phyloP scores from a whole-genome alignment of 2,113 vertebrate genomes.

The Herpetotheres cachinnans region DNA sequence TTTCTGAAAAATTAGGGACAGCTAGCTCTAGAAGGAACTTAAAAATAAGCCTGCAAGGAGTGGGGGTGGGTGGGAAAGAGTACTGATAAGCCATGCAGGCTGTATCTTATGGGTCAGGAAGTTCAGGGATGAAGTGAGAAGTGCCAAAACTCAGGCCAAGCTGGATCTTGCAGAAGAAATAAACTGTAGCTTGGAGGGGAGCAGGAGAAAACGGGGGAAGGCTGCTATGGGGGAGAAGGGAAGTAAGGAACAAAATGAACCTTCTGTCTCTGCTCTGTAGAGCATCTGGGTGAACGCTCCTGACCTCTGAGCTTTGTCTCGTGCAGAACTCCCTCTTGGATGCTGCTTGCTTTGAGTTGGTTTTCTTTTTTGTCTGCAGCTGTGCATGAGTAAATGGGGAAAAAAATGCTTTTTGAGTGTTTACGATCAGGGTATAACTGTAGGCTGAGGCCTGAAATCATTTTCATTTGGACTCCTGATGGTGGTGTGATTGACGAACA shows the following conservation, averaged over 20 bases:
- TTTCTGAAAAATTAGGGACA: not conserved
- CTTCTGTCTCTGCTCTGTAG: not conserved
- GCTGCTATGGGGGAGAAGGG: not conserved
- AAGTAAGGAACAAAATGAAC: not conserved
- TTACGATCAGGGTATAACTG: not conserved
- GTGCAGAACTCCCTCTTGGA: constrained; percentile 1
- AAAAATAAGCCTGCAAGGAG: not conserved
- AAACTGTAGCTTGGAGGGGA: not conserved
- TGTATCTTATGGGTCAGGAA: not conserved
- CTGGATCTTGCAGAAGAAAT: not conserved
- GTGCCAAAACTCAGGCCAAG: not conserved
- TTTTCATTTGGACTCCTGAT: not conserved
- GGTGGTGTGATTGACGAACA: not conserved
- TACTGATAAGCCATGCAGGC: not conserved
- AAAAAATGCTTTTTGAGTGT: not conserved
- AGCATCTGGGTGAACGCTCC: not conserved
- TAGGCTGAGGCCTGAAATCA: not conserved
- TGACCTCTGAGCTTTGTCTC: not conserved
- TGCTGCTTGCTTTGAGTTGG: not conserved
- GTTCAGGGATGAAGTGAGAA: constrained; percentile 1
- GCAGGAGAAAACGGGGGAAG: not conserved
- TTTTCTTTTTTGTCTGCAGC: constrained; percentile 7
- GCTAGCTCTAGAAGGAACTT: not conserved
- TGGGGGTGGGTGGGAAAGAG: not conserved
- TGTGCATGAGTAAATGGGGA: not conserved